Evolutionary conservation across 2,797 vertebrate species (phyloP).

Genomic region (Chloroceryle inda): DNA sequence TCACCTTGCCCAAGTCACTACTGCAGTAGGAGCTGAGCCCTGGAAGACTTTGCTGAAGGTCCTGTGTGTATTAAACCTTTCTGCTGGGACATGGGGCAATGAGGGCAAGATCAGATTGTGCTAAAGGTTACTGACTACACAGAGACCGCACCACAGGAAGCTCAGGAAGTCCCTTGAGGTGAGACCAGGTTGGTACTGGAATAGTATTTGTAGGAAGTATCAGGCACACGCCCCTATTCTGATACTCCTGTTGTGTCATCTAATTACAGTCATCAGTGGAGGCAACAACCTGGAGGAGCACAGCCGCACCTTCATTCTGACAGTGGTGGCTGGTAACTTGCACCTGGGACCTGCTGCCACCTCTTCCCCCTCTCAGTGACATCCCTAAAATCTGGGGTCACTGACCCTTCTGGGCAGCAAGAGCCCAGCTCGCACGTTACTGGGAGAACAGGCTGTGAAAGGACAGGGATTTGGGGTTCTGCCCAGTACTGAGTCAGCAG

Average conservation of each 20-base stretch:
- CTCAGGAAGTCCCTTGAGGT: conserved; percentile 31
- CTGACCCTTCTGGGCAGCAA: background rate
- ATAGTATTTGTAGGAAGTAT: background rate
- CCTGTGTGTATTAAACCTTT: background rate
- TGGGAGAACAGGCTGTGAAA: background rate
- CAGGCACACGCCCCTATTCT: background rate
- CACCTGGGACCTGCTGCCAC: background rate
- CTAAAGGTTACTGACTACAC: background rate
- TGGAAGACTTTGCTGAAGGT: background rate
- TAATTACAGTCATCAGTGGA: background rate
- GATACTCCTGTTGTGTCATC: background rate
- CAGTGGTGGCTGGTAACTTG: background rate
- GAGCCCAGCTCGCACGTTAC: fast-evolving
- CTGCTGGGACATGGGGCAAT: background rate
- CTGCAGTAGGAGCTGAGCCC: background rate
- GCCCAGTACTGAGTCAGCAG: conserved; percentile 22
- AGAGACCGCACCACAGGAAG: conserved; percentile 1
- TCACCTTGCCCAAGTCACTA: background rate
- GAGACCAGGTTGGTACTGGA: background rate
- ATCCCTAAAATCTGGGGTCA: background rate
- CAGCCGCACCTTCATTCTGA: background rate
- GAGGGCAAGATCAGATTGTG: background rate
- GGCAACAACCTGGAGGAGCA: background rate
- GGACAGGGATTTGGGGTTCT: background rate
- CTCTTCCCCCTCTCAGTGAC: background rate